Evolutionary conservation across 2,113 vertebrate species (phyloP), one percentile per base, ranked within the genome.

Genomic region (Archilochus colubris): DNA sequence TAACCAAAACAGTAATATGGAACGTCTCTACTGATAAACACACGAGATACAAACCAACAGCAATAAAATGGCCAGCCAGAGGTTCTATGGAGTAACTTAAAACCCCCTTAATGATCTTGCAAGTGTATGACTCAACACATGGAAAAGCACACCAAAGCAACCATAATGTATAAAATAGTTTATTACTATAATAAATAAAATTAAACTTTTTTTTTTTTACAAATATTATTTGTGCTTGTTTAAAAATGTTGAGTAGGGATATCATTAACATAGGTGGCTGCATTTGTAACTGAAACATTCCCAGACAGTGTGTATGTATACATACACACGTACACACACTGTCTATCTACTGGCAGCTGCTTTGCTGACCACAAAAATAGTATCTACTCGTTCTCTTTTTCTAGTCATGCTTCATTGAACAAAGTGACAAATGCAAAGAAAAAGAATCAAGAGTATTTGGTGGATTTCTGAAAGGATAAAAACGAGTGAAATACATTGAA

Each of bases 161-260:
- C 33, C 50, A 55, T 97, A 97, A 97, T 98, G 97, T 99, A 99
- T 98, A 99, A 99, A 99, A 99, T 99, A 98, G 98, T 99, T 99
- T 99, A 99, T 99, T 99, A 97, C 98, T 98, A 95, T 98, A 98
- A 98, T 98, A 98, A 98, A 98, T 98, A 98, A 98, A 98, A 98
- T 98, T 98, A 98, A 98, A 98, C 98, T 98, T 98, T 97, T 97
- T 98, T 97, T 98, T 98, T 98, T 98, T 98, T 98, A 99, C 98
- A 99, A 99, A 98, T 98, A 98, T 97, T 97, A 97, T 97, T 99
- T 99, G 99, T 99, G 99, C 99, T 99, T 99, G 94, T 98, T 98
- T 98, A 98, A 98, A 99, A 99, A 98, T 98, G 97, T 98, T 96
- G 97, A 98, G 96, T 97, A 98, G 96, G 97, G 97, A 95, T 82